Evolutionary conservation across 2,797 vertebrate species (phyloP).

Genomic region (Poecile montanus): DNA sequence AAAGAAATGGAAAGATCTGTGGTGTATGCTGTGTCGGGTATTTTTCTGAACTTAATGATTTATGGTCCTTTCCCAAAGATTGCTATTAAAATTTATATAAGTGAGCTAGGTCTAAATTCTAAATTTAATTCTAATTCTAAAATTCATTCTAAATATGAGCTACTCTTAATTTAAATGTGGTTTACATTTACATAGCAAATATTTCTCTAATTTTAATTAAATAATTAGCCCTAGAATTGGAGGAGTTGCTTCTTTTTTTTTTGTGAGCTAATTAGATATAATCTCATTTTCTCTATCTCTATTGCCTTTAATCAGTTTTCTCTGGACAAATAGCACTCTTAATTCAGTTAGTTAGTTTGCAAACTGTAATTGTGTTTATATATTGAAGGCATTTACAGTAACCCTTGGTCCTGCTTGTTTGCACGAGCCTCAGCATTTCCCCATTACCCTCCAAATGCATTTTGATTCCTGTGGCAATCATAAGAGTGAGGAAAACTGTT

Average conservation of each 20-base stretch:
- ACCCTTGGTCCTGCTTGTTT: background rate
- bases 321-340: background rate
- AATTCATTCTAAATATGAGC: background rate
- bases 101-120: background rate
- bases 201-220: background rate
- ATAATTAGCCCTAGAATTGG: background rate
- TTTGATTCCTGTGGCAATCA: background rate
- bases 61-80: background rate
- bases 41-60: background rate
- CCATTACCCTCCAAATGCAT: background rate
- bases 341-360: background rate
- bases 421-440: background rate
- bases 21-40: background rate
- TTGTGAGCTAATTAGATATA: background rate
- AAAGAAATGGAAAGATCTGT: background rate
- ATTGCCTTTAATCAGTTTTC: background rate
- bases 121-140: background rate
- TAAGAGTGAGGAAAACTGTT: background rate
- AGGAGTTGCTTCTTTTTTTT: background rate
- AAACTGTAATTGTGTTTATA: background rate
- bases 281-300: background rate
- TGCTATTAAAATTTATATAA: background rate
- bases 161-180: background rate
- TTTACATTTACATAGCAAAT: background rate
- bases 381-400: background rate